phyloP scores from a whole-genome alignment of 2,888 invertebrate species.

The Lepidonotus clava region DNA sequence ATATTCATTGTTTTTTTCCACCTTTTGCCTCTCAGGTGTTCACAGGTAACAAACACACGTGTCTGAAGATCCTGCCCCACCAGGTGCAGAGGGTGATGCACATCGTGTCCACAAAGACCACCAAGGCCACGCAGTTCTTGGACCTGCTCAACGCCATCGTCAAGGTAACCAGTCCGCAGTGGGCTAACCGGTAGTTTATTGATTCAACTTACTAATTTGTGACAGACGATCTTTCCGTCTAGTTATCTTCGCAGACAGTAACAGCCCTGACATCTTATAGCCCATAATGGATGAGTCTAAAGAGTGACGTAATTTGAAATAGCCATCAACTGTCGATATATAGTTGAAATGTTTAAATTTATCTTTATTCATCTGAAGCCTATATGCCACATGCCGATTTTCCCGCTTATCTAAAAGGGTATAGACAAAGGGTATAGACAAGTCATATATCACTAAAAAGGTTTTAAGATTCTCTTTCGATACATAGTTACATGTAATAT shows the following conservation, averaged over 20 bases:
- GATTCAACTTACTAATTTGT: no score
- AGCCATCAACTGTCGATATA: neutral
- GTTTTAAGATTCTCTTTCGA: no score
- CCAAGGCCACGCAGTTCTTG: constrained; percentile 76
- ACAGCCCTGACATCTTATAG: no score
- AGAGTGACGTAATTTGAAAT: neutral
- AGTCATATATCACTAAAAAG: no score
- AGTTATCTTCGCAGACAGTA: no score
- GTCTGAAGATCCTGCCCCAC: constrained; percentile 76
- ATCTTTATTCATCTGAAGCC: no score
- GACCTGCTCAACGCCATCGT: constrained; percentile 78
- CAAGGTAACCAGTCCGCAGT: constrained; percentile 66
- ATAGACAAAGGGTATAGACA: no score
- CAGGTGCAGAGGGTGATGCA: constrained; percentile 77
- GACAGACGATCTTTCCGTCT: no score
- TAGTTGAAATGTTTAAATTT: neutral
- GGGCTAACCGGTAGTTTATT: neutral
- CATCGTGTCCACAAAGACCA: constrained; percentile 72
- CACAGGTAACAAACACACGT: constrained; percentile 77
- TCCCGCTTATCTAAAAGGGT: no score
- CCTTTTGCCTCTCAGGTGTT: constrained; percentile 73
- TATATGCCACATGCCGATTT: no score
- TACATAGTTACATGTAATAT: no score
- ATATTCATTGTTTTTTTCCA: no score
- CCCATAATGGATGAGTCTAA: neutral